phyloP scores from a whole-genome alignment of 1,140 invertebrate genomes.

The Drosophila sulfurigaster region DNA sequence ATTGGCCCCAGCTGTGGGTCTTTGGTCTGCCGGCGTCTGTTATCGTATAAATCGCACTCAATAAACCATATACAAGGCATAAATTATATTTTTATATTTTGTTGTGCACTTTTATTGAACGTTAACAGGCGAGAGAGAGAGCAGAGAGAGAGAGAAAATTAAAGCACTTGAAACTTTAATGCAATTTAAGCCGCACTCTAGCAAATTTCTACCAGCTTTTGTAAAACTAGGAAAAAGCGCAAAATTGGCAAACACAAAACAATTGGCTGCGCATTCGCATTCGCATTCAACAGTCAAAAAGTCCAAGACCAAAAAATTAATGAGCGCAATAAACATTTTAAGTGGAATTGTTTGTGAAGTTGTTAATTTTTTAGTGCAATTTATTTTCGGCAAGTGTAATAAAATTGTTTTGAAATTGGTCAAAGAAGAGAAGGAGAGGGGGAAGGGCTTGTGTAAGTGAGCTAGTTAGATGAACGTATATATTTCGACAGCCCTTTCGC shows the following conservation, averaged over 20 bases:
- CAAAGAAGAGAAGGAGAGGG: constrained; percentile 8
- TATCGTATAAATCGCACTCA: constrained; percentile 81
- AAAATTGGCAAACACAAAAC: constrained; percentile 30
- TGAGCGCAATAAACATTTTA: constrained; percentile 83
- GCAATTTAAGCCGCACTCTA: constrained; percentile 51
- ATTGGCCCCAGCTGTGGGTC: constrained; percentile 49
- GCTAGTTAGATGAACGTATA: constrained; percentile 9
- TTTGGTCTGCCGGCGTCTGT: constrained; percentile 54
- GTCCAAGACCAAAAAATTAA: constrained; percentile 71
- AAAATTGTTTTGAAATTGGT: constrained; percentile 74
- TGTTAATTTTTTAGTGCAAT: constrained; percentile 84
- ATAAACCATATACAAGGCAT: constrained; percentile 78
- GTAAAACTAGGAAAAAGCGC: constrained; percentile 28
- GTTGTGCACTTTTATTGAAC: constrained; percentile 71
- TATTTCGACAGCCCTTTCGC: constrained; percentile 31
- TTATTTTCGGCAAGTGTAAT: constrained; percentile 78
- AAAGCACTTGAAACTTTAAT: constrained; percentile 80
- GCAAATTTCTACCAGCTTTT: constrained; percentile 42
- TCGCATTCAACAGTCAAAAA: constrained; percentile 63
- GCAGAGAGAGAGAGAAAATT: constrained; percentile 48
- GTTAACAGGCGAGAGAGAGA: constrained; percentile 15
- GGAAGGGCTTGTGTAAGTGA: not conserved
- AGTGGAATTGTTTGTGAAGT: constrained; percentile 82
- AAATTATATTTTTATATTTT: constrained; percentile 77
- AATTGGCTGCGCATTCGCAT: constrained; percentile 36